Conservation (phyloP, 2,113 vertebrate genomes). For the Myotis lucifugus region DNA sequence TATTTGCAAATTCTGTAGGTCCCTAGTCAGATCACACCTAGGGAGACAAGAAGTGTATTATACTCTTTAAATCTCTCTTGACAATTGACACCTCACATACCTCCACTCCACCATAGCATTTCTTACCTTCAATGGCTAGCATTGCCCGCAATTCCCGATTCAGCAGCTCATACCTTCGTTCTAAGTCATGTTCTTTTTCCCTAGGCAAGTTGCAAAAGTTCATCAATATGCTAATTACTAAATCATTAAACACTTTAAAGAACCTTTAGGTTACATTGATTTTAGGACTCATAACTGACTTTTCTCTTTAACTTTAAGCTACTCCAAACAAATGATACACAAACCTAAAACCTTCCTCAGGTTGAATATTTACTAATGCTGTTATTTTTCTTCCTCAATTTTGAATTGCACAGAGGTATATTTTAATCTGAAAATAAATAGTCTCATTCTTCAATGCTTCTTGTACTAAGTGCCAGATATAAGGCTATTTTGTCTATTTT, state of each 20-base stretch:
- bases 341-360: slow-evolving; percentile 82
- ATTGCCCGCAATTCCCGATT: slow-evolving; percentile 98
- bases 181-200: slow-evolving; percentile 99
- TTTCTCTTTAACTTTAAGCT: slow-evolving; percentile 95
- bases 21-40: neutral
- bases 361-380: slow-evolving; percentile 18
- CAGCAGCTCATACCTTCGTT: slow-evolving; percentile 97
- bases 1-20: slow-evolving; percentile 29
- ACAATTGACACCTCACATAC: neutral
- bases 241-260: slow-evolving; percentile 99
- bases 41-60: neutral
- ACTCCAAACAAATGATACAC: slow-evolving; percentile 98
- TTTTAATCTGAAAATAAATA: slow-evolving; percentile 54
- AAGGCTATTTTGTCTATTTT: slow-evolving; percentile 39
- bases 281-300: slow-evolving; percentile 90
- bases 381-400: slow-evolving; percentile 62
- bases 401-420: slow-evolving; percentile 39
- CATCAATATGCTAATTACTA: slow-evolving; percentile 99
- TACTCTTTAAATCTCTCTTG: slow-evolving; percentile 7
- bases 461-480: slow-evolving; percentile 26
- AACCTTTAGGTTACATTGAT: slow-evolving; percentile 98
- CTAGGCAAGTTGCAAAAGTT: slow-evolving; percentile 97
- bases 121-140: slow-evolving; percentile 99
- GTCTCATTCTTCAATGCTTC: slow-evolving; percentile 28
- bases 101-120: neutral